These are phyloP conservation scores for Kryptolebias ocellatus DNA, from an alignment of 2,797 vertebrate genomes.

Conservation along the genomic window DNA sequence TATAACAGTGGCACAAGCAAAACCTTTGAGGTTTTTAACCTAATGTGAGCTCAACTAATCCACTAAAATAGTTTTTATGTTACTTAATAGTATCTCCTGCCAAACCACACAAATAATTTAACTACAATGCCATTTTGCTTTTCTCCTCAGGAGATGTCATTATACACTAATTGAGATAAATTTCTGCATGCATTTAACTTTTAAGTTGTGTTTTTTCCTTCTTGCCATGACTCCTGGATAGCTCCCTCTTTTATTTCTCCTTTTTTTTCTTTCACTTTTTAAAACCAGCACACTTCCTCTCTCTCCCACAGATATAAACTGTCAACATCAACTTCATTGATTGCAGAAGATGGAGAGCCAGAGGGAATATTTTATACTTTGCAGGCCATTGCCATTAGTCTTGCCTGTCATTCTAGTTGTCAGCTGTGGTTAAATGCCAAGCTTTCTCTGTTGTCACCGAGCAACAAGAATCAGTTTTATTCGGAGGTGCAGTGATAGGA, in stretches of 20 bases:
- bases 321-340: conserved; percentile 41
- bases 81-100: neutral
- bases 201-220: neutral
- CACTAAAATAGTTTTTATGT: conserved; percentile 6
- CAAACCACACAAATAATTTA: conserved; percentile 22
- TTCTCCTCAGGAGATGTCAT: conserved; percentile 13
- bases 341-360: conserved; percentile 24
- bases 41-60: neutral
- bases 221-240: too few relatives aligned
- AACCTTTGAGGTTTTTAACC: neutral
- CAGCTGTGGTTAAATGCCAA: conserved; percentile 33
- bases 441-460: conserved; percentile 16
- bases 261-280: conserved; percentile 8
- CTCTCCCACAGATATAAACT: conserved; percentile 26
- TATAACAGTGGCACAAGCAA: neutral
- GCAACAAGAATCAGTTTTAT: conserved; percentile 26
- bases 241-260: too few relatives aligned
- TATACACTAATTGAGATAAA: conserved; percentile 37
- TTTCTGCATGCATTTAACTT: conserved; percentile 11
- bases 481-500: conserved; percentile 13
- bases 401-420: conserved; percentile 27
- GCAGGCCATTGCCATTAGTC: conserved; percentile 15
- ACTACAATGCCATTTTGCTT: neutral
- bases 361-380: conserved; percentile 25
- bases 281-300: conserved; percentile 6